These are phyloP conservation scores for Drosophila sechellia DNA, from an alignment of 1,140 invertebrate genomes.

Conservation along the genomic window DNA sequence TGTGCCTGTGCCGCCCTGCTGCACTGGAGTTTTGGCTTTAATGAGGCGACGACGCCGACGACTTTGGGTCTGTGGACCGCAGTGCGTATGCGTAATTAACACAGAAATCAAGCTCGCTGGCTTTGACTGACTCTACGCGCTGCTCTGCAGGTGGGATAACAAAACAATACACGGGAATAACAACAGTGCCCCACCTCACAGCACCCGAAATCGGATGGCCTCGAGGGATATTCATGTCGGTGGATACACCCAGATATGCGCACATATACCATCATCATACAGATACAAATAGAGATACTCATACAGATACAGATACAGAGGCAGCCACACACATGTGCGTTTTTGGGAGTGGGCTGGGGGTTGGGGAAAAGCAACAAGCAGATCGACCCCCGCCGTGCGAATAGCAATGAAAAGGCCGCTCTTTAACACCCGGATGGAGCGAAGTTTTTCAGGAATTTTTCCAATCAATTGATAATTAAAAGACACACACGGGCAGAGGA, in stretches of 20 bases:
- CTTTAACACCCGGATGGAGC: not conserved
- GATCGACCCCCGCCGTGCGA: slow-evolving; percentile 17
- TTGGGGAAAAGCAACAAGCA: slow-evolving; percentile 37
- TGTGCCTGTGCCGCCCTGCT: slow-evolving; percentile 30
- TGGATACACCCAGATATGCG: too few species aligned
- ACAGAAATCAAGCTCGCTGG: slow-evolving; percentile 44
- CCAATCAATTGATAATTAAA: slow-evolving; percentile 33
- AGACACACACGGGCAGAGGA: slow-evolving; percentile 1
- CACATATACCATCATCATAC: not conserved
- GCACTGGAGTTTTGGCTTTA: slow-evolving; percentile 35
- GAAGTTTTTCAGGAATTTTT: slow-evolving; percentile 18
- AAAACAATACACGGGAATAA: slow-evolving; percentile 22
- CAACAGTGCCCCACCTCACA: slow-evolving; percentile 11
- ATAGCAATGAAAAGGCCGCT: slow-evolving; percentile 31
- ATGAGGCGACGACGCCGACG: slow-evolving; percentile 40
- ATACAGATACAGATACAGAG: too few species aligned
- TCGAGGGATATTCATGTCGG: not conserved
- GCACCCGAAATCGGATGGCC: slow-evolving; percentile 5
- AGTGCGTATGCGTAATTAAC: slow-evolving; percentile 72
- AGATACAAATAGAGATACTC: not conserved
- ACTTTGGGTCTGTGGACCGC: slow-evolving; percentile 46
- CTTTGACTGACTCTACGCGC: not conserved
- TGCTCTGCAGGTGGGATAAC: slow-evolving; percentile 19
- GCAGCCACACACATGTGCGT: not conserved
- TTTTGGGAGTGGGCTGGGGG: too few species aligned